Evolutionary conservation across 2,888 invertebrate species (phyloP), one percentile per base, ranked within the genome.

Genomic region (Operophtera brumata): DNA sequence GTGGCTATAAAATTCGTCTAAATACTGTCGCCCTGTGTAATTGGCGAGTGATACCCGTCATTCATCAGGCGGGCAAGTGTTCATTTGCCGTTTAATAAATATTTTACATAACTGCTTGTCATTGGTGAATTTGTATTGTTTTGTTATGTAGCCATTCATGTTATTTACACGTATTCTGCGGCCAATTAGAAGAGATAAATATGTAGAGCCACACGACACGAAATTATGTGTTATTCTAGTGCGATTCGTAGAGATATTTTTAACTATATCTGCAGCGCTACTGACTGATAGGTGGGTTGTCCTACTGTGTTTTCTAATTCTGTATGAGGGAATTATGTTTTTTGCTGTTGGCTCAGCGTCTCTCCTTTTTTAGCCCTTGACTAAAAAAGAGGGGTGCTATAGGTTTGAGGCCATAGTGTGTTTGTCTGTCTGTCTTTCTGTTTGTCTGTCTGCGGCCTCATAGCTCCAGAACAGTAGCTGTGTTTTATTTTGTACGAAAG

Each of bases 1-100:
- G 45, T 40, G n/a, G 30, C 44, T 42, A 53, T 60, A 37, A 51
- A 49, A 44, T 40, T 46, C 12, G 34, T 54, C 35, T n/a, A n/a
- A n/a, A n/a, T n/a, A 54, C 54, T 46, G 45, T 59, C 45, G 50
- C 8, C 36, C 56, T 43, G 41, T 30, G 9, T 6, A 36, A 46
- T 47, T 52, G 28, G 47, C 47, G 5, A 26, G 12, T 6, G 12
- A 25, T 44, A 39, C 32, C 40, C 40, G 20, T 53, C 44, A 34
- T 42, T 43, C 40, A 11, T 41, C 13, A 2, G 6, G 6, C 14
- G 50, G 44, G n/a, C 26, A 40, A 32, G 43, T 36, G 37, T 26
- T 8, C n/a, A 37, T 51, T 40, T 26, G 41, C 25, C 5, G 11
- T 11, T 41, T 41, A 12, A 35, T 32, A 34, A 44, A 53, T 57